Conservation (phyloP, 1,140 invertebrate species). For the Probaryconus sp. region DNA sequence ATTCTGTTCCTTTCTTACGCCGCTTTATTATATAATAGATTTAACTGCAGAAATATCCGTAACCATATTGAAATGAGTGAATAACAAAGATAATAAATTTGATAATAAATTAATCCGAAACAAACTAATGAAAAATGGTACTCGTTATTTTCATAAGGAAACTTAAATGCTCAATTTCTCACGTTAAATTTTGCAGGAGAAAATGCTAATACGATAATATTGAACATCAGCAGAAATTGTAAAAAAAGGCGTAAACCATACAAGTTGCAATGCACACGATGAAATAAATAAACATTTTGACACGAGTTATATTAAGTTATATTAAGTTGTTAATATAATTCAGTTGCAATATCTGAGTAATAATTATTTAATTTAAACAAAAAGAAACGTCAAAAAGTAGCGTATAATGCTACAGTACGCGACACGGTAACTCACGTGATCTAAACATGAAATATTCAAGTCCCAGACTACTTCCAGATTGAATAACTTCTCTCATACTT, state of each 20-base stretch:
- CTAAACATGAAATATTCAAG: constrained; percentile 29
- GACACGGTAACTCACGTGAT: constrained; percentile 38
- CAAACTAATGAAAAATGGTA: neutral
- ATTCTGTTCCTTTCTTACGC: neutral
- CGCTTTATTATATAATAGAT: constrained; percentile 47
- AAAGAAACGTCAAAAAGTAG: constrained; percentile 38
- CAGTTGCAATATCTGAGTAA: constrained; percentile 14
- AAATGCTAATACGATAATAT: too few species aligned
- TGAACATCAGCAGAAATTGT: too few species aligned
- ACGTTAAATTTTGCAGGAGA: constrained; percentile 57
- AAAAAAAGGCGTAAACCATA: too few species aligned
- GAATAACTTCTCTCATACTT: constrained; percentile 57
- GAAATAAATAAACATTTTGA: constrained; percentile 19
- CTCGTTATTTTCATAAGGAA: too few species aligned
- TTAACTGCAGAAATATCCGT: too few species aligned
- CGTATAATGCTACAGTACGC: constrained; percentile 22
- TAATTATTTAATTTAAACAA: constrained; percentile 20
- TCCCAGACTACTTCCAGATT: constrained; percentile 57
- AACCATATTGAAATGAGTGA: too few species aligned
- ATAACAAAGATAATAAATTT: neutral
- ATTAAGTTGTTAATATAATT: constrained; percentile 34
- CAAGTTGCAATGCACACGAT: too few species aligned
- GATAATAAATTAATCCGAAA: neutral
- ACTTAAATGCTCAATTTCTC: constrained; percentile 58
- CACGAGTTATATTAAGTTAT: too few species aligned